Conservation (phyloP, 1,140 invertebrate genomes). For the Copidosoma floridanum region DNA sequence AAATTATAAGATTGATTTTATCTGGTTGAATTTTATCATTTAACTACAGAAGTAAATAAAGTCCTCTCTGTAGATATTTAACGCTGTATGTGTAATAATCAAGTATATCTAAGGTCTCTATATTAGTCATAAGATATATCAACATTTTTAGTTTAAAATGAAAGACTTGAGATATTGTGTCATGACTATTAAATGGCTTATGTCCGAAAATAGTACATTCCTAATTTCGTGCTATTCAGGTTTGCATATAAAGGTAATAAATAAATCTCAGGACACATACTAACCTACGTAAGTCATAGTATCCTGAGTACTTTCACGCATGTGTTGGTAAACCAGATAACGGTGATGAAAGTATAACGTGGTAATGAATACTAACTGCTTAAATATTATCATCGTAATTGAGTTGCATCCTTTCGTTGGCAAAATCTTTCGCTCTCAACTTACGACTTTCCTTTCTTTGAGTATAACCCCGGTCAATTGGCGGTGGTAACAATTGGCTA, state of each 20-base stretch:
- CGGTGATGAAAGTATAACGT: slow-evolving; percentile 50
- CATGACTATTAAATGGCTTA: not conserved
- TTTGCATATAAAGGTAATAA: slow-evolving; percentile 51
- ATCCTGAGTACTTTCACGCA: slow-evolving; percentile 57
- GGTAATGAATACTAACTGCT: slow-evolving; percentile 41
- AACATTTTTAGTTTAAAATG: not conserved
- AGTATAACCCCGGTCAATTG: too few relatives aligned
- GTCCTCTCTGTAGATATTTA: not conserved
- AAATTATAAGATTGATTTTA: slow-evolving; percentile 2
- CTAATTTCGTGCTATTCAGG: slow-evolving; percentile 51
- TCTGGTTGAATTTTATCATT: not conserved
- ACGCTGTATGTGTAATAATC: not conserved
- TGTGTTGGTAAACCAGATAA: slow-evolving; percentile 47
- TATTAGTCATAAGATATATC: not conserved
- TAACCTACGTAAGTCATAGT: slow-evolving; percentile 48
- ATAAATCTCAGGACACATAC: slow-evolving; percentile 47
- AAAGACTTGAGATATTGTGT: not conserved
- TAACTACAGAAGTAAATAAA: not conserved
- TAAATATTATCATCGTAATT: slow-evolving; percentile 22
- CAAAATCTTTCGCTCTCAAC: slow-evolving; percentile 53
- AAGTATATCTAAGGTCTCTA: not conserved
- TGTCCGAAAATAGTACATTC: not conserved
- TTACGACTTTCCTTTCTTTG: too few relatives aligned
- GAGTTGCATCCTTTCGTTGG: slow-evolving; percentile 33
- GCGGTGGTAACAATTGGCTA: too few relatives aligned